Conservation (phyloP, 2,113 vertebrate genomes). For the Prionailurus bengalensis region DNA sequence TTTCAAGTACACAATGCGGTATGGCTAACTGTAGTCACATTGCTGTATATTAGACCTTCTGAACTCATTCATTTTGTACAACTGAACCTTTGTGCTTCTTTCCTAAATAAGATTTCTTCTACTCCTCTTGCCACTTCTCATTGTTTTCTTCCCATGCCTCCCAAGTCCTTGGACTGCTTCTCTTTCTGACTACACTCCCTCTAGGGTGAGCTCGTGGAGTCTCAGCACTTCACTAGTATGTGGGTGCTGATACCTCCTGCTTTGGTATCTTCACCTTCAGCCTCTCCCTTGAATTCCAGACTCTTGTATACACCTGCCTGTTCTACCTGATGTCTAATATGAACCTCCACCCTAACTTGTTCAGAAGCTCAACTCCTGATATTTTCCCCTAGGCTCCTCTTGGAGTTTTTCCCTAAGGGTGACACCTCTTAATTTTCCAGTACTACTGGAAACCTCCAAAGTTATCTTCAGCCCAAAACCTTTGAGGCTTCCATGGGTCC, state of each 20-base stretch:
- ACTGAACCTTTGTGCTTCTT: constrained; percentile 19
- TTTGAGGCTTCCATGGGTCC: constrained; percentile 11
- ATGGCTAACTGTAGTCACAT: background rate
- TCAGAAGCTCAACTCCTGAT: constrained; percentile 26
- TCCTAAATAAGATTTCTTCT: constrained; percentile 44
- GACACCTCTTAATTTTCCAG: background rate
- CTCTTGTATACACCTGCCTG: background rate
- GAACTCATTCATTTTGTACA: background rate
- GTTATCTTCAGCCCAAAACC: background rate
- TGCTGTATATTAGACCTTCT: background rate
- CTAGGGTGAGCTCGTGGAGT: background rate
- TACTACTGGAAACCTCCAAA: constrained; percentile 18
- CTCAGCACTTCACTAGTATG: background rate
- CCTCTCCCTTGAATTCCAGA: background rate
- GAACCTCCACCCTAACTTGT: background rate
- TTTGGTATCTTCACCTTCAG: background rate
- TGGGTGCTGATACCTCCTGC: background rate
- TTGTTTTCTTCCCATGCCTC: background rate
- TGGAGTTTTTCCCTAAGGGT: background rate
- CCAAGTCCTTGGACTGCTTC: constrained; percentile 1
- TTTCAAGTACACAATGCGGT: background rate
- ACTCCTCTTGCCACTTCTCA: background rate
- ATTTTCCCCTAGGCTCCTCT: background rate
- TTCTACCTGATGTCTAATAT: constrained; percentile 27
- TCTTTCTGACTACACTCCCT: background rate